Percentiles rank a stretch among this genome's conserved stretches.
These are phyloP conservation scores for Enoplosus armatus DNA, from an alignment of 2,797 vertebrate genomes.

Conservation along the genomic window DNA sequence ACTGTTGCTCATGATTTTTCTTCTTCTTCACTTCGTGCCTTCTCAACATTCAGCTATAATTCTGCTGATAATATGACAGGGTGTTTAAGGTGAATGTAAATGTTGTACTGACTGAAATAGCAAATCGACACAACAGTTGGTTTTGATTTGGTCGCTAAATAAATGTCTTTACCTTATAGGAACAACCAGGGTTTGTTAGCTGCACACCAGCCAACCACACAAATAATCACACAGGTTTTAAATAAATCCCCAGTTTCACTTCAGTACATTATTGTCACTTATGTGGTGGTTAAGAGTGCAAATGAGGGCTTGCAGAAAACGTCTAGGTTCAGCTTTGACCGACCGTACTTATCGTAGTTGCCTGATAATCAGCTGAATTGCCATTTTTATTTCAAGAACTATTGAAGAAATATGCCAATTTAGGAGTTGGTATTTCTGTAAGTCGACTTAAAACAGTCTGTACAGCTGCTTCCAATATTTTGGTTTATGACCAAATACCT, in stretches of 20 bases:
- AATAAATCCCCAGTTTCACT: slow-evolving; percentile 14
- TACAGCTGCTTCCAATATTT: neutral
- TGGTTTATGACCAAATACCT: neutral
- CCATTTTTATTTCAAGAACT: neutral
- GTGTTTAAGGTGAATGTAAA: slow-evolving; percentile 68
- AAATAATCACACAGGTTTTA: slow-evolving; percentile 22
- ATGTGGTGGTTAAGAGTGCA: slow-evolving; percentile 1
- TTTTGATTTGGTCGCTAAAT: slow-evolving; percentile 46
- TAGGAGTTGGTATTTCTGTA: neutral
- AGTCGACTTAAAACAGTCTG: neutral
- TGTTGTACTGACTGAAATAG: slow-evolving; percentile 52
- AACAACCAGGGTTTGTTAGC: slow-evolving; percentile 1
- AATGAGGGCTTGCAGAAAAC: neutral
- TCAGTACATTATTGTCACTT: neutral
- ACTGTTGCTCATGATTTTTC: slow-evolving; percentile 68
- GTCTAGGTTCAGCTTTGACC: neutral
- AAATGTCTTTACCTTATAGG: slow-evolving; percentile 36
- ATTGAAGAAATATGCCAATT: neutral
- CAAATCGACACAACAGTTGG: slow-evolving; percentile 33
- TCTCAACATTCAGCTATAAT: slow-evolving; percentile 39
- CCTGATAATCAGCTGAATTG: neutral
- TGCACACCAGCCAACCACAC: neutral
- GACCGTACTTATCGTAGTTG: too few species aligned
- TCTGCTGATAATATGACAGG: slow-evolving; percentile 60
- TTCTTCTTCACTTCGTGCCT: slow-evolving; percentile 27